A percentile compares a stretch with the other conserved stretches of the same genome.
phyloP scores from a whole-genome alignment of 2,888 invertebrate species.

The Drosophila sordidula region DNA sequence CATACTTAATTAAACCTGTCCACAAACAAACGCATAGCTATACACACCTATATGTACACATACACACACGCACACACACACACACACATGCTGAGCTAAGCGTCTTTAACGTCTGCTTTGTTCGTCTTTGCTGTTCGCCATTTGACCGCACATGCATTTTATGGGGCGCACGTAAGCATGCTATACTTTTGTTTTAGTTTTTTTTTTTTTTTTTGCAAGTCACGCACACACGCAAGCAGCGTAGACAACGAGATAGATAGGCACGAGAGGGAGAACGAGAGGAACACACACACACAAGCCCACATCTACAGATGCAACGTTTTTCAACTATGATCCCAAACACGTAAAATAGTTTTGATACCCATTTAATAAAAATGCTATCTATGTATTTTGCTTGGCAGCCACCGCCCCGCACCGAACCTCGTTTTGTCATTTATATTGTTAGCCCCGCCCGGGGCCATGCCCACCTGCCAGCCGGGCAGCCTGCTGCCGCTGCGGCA shows the following conservation, averaged over 20 bases:
- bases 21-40: background rate
- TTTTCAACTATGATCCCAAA: constrained; percentile 45
- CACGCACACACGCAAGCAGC: constrained; percentile 37
- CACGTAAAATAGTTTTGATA: constrained; percentile 79
- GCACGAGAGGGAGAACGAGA: background rate
- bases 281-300: background rate
- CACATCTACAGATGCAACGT: constrained; percentile 18
- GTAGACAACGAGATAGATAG: background rate
- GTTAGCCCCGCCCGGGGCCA: constrained; percentile 23
- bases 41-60: no score
- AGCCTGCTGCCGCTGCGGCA: constrained; percentile 44
- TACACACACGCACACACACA: background rate
- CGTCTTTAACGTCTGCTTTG: constrained; percentile 18
- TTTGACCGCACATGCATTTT: constrained; percentile 67
- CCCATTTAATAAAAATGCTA: constrained; percentile 76
- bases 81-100: background rate
- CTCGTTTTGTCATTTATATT: constrained; percentile 77
- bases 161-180: constrained; percentile 71
- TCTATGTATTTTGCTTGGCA: constrained; percentile 68
- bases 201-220: constrained; percentile 27
- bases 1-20: constrained; percentile 28
- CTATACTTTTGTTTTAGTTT: constrained; percentile 41
- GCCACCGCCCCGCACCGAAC: constrained; percentile 6
- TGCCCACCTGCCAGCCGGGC: constrained; percentile 38
- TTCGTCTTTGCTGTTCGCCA: constrained; percentile 13